phyloP scores from a whole-genome alignment of 2,113 vertebrate species.

The Poeciliopsis retropinna region DNA sequence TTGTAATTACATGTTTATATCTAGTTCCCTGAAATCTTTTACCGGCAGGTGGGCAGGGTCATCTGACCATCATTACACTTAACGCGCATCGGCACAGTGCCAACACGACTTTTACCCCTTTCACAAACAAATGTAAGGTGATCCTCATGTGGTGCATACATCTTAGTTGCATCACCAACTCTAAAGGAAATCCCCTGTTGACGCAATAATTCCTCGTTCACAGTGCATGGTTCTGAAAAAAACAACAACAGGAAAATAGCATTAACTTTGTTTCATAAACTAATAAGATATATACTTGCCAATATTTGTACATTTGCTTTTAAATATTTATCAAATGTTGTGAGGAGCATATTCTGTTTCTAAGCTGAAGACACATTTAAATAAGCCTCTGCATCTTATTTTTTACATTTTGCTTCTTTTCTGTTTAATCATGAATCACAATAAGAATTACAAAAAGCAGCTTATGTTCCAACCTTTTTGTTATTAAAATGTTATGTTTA shows the following conservation, averaged over 20 bases:
- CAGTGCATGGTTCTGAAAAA: slow-evolving; percentile 52
- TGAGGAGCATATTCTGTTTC: background rate
- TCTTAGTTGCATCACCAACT: rapidly evolving
- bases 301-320: too few relatives aligned
- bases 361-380: background rate
- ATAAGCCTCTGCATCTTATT: background rate
- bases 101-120: rapidly evolving
- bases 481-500: too few relatives aligned
- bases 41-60: background rate
- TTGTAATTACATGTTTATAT: background rate
- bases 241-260: background rate
- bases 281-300: too few relatives aligned
- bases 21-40: background rate
- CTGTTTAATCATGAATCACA: background rate
- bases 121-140: slow-evolving; percentile 12
- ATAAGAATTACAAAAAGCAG: background rate
- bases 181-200: background rate
- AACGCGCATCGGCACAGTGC: rapidly evolving
- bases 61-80: slow-evolving; percentile 32
- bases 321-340: background rate
- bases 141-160: slow-evolving; percentile 15
- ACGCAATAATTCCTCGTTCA: background rate
- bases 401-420: background rate
- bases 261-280: background rate
- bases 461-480: background rate